Base-by-base conservation (phyloP, 2,797 vertebrate species). In the Sebastes iracundus region DNA sequence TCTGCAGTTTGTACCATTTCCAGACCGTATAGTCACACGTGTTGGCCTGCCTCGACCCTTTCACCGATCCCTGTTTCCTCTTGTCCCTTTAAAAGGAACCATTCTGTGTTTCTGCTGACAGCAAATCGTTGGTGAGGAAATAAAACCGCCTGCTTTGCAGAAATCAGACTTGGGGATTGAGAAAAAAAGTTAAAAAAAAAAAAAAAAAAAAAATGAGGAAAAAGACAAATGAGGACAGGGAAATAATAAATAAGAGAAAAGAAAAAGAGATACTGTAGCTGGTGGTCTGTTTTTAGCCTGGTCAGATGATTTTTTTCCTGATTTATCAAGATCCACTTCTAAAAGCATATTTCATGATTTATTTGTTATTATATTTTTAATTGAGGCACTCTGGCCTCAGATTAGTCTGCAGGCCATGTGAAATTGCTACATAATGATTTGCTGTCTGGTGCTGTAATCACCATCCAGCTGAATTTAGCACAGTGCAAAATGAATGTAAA, bases 31-130 rank as follows among this genome's bases (percentile, higher is more conserved):
- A 33, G 68, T 42, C 33, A 42, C 69, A 56, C 5, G 5, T 66
- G 20, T 22, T 61, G 25, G 18, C 72, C 62, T 46, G 32, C 30
- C 49, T 70, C 33, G 10, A 75, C 78, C 61, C 60, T 88, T 83
- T 53, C 76, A 84, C 71, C 55, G 27, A 89, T 74, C 61, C 70
- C 65, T 63, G 70, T 81, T 83, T 85, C 59, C 70, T 72, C 49
- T 64, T 53, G 56, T 77, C 69, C 69, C 58, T 93, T 86, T 88
- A 81, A 90, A 82, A 63, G 67, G 80, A 90, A 83, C 76, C 6
- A 1, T 73, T 61, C 80, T 42, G 75, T 85, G 75, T 82, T 87
- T 90, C 73, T 88, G 86, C 90, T 91, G 94, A 93, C 94, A 92
- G 87, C 30, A 91, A 92, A 90, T 91, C 75, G 23, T 86, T 90